Conservation (phyloP, 2,888 invertebrate genomes). For the Hirtodrosophila trivittata region DNA sequence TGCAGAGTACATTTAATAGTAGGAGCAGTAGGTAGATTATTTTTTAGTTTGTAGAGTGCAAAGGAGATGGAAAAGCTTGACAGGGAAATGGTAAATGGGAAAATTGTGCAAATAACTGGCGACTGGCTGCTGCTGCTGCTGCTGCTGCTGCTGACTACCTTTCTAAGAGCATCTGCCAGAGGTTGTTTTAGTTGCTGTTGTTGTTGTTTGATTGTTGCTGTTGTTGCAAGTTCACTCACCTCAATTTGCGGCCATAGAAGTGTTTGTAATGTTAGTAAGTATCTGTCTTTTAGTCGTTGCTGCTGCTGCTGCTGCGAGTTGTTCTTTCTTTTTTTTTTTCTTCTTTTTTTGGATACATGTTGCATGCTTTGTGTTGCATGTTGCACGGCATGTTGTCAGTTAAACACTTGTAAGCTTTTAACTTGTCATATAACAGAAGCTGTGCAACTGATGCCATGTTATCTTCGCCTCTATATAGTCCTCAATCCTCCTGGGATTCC, state of each 20-base stretch:
- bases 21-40: too few species aligned
- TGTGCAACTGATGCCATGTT: too few species aligned
- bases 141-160: neutral
- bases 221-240: conserved; percentile 62
- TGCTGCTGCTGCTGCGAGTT: conserved; percentile 4
- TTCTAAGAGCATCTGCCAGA: neutral
- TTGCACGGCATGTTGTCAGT: conserved; percentile 10
- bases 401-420: conserved; percentile 14
- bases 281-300: conserved; percentile 19
- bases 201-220: conserved; percentile 1
- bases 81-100: conserved; percentile 9
- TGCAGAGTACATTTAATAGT: too few species aligned
- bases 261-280: conserved; percentile 33
- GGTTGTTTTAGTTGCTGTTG: conserved; percentile 4
- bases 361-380: conserved; percentile 3
- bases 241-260: conserved; percentile 51
- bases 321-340: neutral
- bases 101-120: conserved; percentile 45
- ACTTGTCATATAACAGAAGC: conserved; percentile 11
- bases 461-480: too few species aligned
- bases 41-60: neutral
- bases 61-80: too few species aligned
- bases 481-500: too few species aligned
- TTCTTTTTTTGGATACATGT: neutral
- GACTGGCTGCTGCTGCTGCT: conserved; percentile 5